phyloP scores from a whole-genome alignment of 2,888 invertebrate species.

The Erebia ligea region DNA sequence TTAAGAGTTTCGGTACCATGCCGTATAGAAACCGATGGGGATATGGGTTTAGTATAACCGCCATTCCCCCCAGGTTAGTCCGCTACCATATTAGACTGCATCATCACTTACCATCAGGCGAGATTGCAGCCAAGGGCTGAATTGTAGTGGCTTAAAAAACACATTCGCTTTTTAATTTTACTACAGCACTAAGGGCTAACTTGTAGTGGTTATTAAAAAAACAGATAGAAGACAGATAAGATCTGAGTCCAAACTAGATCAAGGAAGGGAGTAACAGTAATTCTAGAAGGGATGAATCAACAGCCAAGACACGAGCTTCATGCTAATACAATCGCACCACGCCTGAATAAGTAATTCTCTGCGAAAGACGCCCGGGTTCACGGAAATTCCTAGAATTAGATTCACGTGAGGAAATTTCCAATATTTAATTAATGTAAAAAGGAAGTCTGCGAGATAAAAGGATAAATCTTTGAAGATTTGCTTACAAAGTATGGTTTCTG shows the following conservation, averaged over 20 bases:
- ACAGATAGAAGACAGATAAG: no score
- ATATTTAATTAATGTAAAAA: constrained; percentile 6
- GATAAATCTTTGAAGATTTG: not conserved
- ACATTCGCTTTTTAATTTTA: no score
- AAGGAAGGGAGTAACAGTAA: not conserved
- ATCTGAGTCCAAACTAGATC: not conserved
- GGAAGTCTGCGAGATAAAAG: not conserved
- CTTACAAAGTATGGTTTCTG: not conserved
- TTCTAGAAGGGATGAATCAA: not conserved
- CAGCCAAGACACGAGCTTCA: not conserved
- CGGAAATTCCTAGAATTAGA: constrained; percentile 6
- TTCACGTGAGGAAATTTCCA: constrained; percentile 11
- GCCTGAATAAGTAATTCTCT: constrained; percentile 12
- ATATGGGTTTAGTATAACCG: no score
- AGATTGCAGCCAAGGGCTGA: no score
- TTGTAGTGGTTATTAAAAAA: no score
- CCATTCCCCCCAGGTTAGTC: no score
- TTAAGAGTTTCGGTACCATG: no score
- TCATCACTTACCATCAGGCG: no score
- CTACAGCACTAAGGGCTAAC: no score
- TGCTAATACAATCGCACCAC: constrained; percentile 13
- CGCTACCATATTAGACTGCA: no score
- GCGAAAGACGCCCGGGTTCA: not conserved
- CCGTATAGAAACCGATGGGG: no score
- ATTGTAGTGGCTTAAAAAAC: no score